Conservation (phyloP, 2,797 vertebrate genomes). For the Semaprochilodus insignis region DNA sequence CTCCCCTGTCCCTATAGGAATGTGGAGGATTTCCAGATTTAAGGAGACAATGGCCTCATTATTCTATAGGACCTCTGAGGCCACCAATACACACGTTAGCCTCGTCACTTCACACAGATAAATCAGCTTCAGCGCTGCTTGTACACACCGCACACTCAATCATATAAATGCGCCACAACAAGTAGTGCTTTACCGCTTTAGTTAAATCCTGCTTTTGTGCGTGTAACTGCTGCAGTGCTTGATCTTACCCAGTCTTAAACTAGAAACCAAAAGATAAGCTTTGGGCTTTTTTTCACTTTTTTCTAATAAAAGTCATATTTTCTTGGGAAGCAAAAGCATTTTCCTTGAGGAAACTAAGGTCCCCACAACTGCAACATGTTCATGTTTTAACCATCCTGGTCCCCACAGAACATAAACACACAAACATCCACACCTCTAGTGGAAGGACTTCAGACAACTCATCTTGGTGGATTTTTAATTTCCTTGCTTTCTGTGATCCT, state of each 20-base stretch:
- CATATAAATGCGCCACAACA: neutral
- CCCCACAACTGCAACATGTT: too few species aligned
- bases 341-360: too few species aligned
- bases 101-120: constrained; percentile 61
- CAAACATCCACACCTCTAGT: neutral
- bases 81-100: constrained; percentile 76
- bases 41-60: constrained; percentile 82
- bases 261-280: too few species aligned
- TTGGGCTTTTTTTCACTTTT: too few species aligned
- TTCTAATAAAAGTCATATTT: too few species aligned
- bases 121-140: neutral
- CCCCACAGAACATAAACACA: neutral
- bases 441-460: neutral
- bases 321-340: too few species aligned
- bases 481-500: constrained; percentile 75
- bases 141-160: neutral
- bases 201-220: neutral
- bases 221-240: neutral
- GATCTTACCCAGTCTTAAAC: too few species aligned
- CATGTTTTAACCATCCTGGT: neutral
- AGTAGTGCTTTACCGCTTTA: neutral
- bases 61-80: constrained; percentile 78
- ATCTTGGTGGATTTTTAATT: constrained; percentile 73
- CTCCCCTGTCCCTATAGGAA: constrained; percentile 80
- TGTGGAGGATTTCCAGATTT: constrained; percentile 82